A percentile compares a stretch with the other conserved stretches of the same genome.
These are phyloP conservation scores for Prionailurus bengalensis DNA, from an alignment of 2,113 vertebrate species.

Conservation along the genomic window DNA sequence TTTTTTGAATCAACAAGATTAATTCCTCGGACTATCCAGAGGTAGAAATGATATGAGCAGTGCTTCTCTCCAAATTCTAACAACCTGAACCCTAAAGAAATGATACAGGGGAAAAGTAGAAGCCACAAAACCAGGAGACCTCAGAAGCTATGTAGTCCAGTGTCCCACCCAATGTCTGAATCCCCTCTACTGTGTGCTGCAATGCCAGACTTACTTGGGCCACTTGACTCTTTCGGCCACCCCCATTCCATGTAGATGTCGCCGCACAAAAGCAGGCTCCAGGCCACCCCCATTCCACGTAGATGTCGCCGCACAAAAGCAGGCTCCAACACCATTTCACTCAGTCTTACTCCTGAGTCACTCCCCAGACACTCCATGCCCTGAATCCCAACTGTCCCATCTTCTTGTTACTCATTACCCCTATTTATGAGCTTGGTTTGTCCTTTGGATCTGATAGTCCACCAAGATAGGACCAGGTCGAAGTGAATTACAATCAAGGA, in stretches of 20 bases:
- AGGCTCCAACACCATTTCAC: background rate
- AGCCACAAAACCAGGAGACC: conserved; percentile 53
- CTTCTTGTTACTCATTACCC: conserved; percentile 41
- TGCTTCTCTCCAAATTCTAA: conserved; percentile 32
- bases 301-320: background rate
- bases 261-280: background rate
- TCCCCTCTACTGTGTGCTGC: background rate
- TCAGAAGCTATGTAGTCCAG: conserved; percentile 13
- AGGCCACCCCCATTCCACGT: background rate
- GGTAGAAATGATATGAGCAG: conserved; percentile 32
- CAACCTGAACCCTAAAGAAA: conserved; percentile 25
- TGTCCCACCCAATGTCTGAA: background rate
- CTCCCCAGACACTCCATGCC: background rate
- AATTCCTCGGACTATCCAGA: background rate
- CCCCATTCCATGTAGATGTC: background rate
- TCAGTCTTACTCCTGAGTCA: background rate
- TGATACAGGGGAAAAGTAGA: conserved; percentile 16
- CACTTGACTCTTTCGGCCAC: background rate
- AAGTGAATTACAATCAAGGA: background rate
- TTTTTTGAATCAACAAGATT: background rate
- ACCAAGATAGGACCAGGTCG: conserved; percentile 8
- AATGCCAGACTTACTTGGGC: background rate
- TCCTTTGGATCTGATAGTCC: background rate
- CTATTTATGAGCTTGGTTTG: conserved; percentile 30
- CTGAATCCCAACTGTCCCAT: background rate